These are phyloP conservation scores for Megalops cyprinoides DNA, from an alignment of 2,797 vertebrate genomes.

Conservation along the genomic window DNA sequence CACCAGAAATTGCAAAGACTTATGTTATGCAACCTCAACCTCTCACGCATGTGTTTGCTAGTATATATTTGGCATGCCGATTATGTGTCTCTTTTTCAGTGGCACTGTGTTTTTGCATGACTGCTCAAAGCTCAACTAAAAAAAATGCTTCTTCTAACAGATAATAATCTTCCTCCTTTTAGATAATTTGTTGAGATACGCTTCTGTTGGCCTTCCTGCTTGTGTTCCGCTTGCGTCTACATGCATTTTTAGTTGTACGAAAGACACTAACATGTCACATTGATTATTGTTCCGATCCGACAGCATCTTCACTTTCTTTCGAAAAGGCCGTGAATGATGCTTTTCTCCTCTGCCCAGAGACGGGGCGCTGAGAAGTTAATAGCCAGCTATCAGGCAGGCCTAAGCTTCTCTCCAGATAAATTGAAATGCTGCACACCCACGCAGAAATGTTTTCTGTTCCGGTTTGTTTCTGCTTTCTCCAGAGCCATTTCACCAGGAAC, in stretches of 20 bases:
- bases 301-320: conserved; percentile 9
- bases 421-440: conserved; percentile 46
- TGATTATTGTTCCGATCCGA: conserved; percentile 15
- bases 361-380: conserved; percentile 39
- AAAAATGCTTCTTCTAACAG: not conserved
- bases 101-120: not conserved
- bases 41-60: not conserved
- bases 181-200: not conserved
- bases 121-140: conserved; percentile 1
- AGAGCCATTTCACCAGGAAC: conserved; percentile 38
- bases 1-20: too few relatives aligned
- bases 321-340: conserved; percentile 10
- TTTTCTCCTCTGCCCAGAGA: conserved; percentile 40
- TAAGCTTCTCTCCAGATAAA: conserved; percentile 47
- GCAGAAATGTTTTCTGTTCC: conserved; percentile 37
- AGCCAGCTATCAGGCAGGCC: conserved; percentile 48
- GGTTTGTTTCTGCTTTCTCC: conserved; percentile 40
- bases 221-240: not conserved
- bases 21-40: not conserved
- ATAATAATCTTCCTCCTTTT: conserved; percentile 7
- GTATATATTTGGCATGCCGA: not conserved
- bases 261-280: not conserved
- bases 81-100: not conserved
- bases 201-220: not conserved
- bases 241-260: not conserved